Percentiles rank a stretch among this genome's conserved stretches.
These are phyloP conservation scores for Oryzias dopingdopingensis DNA, from an alignment of 2,797 vertebrate species.

Conservation along the genomic window DNA sequence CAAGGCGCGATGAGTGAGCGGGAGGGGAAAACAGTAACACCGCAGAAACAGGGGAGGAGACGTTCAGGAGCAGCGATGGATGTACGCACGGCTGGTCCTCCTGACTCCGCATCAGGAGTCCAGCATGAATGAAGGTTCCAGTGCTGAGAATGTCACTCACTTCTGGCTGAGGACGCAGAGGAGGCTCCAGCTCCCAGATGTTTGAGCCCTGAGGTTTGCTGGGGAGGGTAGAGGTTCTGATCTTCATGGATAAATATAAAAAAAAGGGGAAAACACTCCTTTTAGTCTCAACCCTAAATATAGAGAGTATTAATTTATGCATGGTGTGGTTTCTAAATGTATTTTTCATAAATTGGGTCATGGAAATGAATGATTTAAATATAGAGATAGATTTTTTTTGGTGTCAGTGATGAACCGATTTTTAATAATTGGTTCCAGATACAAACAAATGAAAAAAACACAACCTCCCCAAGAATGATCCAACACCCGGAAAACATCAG, in stretches of 20 bases:
- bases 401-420: too few relatives aligned
- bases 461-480: too few relatives aligned
- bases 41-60: constrained; percentile 77
- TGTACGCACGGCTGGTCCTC: constrained; percentile 62
- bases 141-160: constrained; percentile 28
- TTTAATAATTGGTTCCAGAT: too few relatives aligned
- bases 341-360: too few relatives aligned
- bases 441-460: too few relatives aligned
- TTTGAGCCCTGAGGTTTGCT: constrained; percentile 29
- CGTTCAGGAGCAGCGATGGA: constrained; percentile 57
- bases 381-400: too few relatives aligned
- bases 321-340: too few relatives aligned
- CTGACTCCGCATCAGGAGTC: constrained; percentile 71
- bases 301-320: background rate
- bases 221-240: constrained; percentile 9
- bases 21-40: constrained; percentile 62
- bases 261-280: constrained; percentile 4
- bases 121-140: constrained; percentile 44
- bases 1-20: constrained; percentile 53
- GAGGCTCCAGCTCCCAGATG: constrained; percentile 32
- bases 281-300: constrained; percentile 1
- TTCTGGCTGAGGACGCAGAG: constrained; percentile 7
- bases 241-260: constrained; percentile 17
- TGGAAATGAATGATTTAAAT: too few relatives aligned
- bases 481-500: too few relatives aligned